These are phyloP conservation scores for Carassius auratus DNA, from an alignment of 2,113 vertebrate genomes.

Conservation along the genomic window DNA sequence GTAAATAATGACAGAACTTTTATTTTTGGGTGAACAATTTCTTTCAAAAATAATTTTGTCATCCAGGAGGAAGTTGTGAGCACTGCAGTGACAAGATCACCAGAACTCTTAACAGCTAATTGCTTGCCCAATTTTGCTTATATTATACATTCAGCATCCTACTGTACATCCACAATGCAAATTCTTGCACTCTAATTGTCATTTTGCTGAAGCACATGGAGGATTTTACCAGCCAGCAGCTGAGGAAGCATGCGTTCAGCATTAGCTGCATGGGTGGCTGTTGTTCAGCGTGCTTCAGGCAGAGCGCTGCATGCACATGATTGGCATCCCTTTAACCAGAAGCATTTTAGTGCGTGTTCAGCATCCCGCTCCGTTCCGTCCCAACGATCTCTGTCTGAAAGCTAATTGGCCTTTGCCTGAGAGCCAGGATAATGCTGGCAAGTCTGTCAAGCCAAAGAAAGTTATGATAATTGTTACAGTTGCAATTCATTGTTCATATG, in stretches of 20 bases:
- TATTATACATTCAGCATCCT: not conserved
- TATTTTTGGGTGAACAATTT: not conserved
- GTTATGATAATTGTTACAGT: slow-evolving; percentile 58
- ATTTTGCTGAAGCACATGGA: slow-evolving; percentile 28
- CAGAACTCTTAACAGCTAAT: not conserved
- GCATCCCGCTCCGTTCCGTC: slow-evolving; percentile 64
- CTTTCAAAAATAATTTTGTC: not conserved
- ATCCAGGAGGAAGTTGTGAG: not conserved
- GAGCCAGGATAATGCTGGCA: slow-evolving; percentile 62
- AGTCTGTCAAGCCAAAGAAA: slow-evolving; percentile 64
- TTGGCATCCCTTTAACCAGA: slow-evolving; percentile 66
- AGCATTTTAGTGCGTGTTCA: slow-evolving; percentile 66
- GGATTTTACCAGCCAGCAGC: slow-evolving; percentile 46
- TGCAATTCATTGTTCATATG: slow-evolving; percentile 59
- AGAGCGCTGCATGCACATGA: slow-evolving; percentile 59
- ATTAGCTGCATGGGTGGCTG: slow-evolving; percentile 53
- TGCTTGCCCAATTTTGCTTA: not conserved
- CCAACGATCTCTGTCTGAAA: slow-evolving; percentile 68
- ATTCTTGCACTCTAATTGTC: slow-evolving; percentile 20
- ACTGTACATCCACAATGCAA: not conserved
- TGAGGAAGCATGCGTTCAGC: slow-evolving; percentile 21
- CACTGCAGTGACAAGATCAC: slow-evolving; percentile 9
- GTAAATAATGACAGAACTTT: not conserved
- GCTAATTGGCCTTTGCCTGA: slow-evolving; percentile 73
- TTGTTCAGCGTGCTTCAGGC: slow-evolving; percentile 57